phyloP scores from a whole-genome alignment of 1,140 invertebrate species.

The Drosophila kanapiae region DNA sequence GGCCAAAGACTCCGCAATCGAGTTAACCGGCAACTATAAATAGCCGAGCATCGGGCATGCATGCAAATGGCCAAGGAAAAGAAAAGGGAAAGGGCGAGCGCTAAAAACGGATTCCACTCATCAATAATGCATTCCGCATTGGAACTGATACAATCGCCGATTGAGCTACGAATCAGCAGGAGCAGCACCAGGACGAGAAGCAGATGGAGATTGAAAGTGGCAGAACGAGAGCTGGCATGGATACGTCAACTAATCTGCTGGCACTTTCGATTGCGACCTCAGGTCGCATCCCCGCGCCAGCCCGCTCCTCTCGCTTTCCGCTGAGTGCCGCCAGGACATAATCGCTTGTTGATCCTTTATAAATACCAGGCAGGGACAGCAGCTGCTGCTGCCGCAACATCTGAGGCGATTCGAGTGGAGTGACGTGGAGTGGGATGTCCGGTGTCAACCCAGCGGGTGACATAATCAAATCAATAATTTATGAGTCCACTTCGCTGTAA shows the following conservation, averaged over 20 bases:
- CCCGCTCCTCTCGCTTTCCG: conserved; percentile 6
- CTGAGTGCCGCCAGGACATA: conserved; percentile 67
- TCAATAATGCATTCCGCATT: conserved; percentile 73
- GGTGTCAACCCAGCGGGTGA: conserved; percentile 50
- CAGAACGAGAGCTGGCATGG: conserved; percentile 27
- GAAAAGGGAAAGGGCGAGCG: conserved; percentile 12
- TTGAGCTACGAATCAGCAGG: conserved; percentile 24
- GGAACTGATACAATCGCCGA: conserved; percentile 26
- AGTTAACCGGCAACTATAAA: conserved; percentile 54
- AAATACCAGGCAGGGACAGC: conserved; percentile 63
- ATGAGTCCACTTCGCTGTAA: conserved; percentile 79
- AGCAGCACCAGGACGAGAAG: not conserved
- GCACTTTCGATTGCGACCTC: conserved; percentile 59
- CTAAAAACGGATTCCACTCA: conserved; percentile 48
- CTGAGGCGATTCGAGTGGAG: conserved; percentile 9
- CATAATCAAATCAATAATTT: conserved; percentile 84
- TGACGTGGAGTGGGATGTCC: conserved; percentile 11
- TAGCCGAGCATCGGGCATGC: conserved; percentile 45
- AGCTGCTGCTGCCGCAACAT: conserved; percentile 49
- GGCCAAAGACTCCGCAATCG: conserved; percentile 49
- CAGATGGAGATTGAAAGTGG: conserved; percentile 12
- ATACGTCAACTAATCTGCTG: conserved; percentile 69
- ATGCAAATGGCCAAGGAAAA: conserved; percentile 53
- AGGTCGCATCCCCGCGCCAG: not conserved
- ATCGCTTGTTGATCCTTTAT: conserved; percentile 83